Evolutionary conservation across 23 tunicate species (phyloP), one percentile per base, ranked within the genome.

Genomic region (Diplosoma virens): DNA sequence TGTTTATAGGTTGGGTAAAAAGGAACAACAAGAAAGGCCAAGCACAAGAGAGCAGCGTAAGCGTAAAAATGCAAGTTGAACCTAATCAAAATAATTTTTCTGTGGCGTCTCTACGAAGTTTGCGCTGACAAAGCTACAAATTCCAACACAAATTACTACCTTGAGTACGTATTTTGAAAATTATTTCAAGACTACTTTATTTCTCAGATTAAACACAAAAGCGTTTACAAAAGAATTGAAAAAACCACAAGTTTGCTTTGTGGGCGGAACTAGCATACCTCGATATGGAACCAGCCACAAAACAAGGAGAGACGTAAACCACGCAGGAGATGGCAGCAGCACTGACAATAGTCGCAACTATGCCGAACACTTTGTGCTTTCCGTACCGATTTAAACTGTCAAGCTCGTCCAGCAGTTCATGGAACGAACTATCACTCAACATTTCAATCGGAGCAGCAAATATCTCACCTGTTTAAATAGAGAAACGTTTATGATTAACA

Each of bases 401-500:
- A 67, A 90, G 47, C 36, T 90, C 97, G 26, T 90, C 97, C 14
- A 90, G 73, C n/a, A 90, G 45, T 35, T 84, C 84, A 34, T 90
- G 79, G n/a, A 90, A 84, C 24, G 97, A 71, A 37, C 64, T 78
- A 71, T 90, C 97, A 30, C 86, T 84, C 37, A 90, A 63, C 1
- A 59, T 35, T 36, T 90, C 97, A 37, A 84, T 74, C 2, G 90
- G 86, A 1, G 90, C 70, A 28, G 97, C 65, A 45, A 90, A 2
- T 18, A 84, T 11, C 45, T 90, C 97, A 52, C 97, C 97, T 90
- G 66, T n/a, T n/a, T n/a, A n/a, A n/a, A n/a, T n/a, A n/a, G n/a
- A n/a, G n/a, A n/a, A n/a, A n/a, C n/a, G n/a, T n/a, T n/a, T n/a
- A n/a, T n/a, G n/a, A n/a, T n/a, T n/a, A n/a, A n/a, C n/a, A n/a